phyloP scores from a whole-genome alignment of 2,797 vertebrate genomes.

The Scleropages formosus region DNA sequence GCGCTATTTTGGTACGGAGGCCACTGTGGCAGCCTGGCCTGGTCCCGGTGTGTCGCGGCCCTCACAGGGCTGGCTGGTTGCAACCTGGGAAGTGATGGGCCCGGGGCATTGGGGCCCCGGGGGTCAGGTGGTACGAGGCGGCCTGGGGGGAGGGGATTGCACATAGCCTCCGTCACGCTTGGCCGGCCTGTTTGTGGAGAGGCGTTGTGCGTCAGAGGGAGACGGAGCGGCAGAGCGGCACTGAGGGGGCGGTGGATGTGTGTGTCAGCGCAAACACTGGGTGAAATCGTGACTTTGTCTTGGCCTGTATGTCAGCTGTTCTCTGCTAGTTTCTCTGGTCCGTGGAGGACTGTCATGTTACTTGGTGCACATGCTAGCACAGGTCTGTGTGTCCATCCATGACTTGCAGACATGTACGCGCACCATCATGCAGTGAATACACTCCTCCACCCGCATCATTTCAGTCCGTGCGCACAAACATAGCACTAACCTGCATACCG shows the following conservation, averaged over 20 bases:
- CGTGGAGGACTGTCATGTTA: constrained; percentile 17
- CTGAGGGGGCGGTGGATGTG: constrained; percentile 64
- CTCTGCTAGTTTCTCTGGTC: constrained; percentile 45
- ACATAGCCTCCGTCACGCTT: constrained; percentile 60
- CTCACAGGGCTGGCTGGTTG: constrained; percentile 5
- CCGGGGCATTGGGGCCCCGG: not conserved
- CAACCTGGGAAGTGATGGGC: constrained; percentile 11
- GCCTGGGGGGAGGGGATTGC: constrained; percentile 39
- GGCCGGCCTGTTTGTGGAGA: constrained; percentile 64
- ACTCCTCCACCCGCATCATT: no score
- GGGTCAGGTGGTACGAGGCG: constrained; percentile 39
- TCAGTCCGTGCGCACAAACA: no score
- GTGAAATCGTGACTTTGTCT: constrained; percentile 63
- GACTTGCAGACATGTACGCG: not conserved
- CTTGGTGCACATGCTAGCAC: constrained; percentile 32
- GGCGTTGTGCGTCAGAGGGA: constrained; percentile 71
- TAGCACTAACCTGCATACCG: no score
- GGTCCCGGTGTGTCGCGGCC: not conserved
- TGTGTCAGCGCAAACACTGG: constrained; percentile 50
- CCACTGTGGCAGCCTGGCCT: not conserved
- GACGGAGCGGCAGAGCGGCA: constrained; percentile 52
- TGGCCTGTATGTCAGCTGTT: constrained; percentile 51
- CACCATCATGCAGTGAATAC: no score
- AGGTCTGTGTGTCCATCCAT: not conserved
- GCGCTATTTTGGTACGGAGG: no score